Evolutionary conservation across 1,140 invertebrate genomes (phyloP).

Genomic region (Gonatopus flavifemur): DNA sequence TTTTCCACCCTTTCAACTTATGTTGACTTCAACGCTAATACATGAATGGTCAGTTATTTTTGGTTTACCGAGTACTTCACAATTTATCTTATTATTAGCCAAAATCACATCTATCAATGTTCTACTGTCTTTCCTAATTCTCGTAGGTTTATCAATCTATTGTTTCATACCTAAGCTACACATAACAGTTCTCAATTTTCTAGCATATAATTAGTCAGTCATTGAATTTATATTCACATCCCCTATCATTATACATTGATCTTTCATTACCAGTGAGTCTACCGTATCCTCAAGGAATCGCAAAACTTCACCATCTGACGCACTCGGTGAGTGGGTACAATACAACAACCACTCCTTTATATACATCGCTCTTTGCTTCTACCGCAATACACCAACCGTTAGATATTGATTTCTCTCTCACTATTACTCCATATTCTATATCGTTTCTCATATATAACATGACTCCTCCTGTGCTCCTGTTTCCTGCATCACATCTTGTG

Average conservation of each 20-base stretch:
- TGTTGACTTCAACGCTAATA: too few species aligned
- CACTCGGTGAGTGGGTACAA: constrained; percentile 17
- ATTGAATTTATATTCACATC: too few species aligned
- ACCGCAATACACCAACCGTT: constrained; percentile 7
- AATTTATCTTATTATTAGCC: too few species aligned
- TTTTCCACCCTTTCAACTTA: too few species aligned
- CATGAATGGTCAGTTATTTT: too few species aligned
- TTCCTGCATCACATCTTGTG: constrained; percentile 12
- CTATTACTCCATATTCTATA: constrained; percentile 7
- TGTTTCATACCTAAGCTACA: too few species aligned
- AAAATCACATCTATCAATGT: too few species aligned
- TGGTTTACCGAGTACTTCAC: too few species aligned
- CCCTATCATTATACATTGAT: constrained; percentile 10
- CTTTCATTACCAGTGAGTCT: constrained; percentile 10
- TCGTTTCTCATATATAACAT: constrained; percentile 8
- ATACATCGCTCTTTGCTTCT: not conserved
- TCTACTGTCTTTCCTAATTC: too few species aligned
- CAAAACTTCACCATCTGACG: constrained; percentile 13
- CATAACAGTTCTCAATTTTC: too few species aligned
- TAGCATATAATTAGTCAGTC: too few species aligned
- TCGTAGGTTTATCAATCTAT: too few species aligned
- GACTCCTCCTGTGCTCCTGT: constrained; percentile 7
- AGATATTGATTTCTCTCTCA: constrained; percentile 3
- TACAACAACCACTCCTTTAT: constrained; percentile 4
- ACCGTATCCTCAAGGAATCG: not conserved